Conservation (phyloP, 2,113 vertebrate genomes). For the Barnardius zonarius region DNA sequence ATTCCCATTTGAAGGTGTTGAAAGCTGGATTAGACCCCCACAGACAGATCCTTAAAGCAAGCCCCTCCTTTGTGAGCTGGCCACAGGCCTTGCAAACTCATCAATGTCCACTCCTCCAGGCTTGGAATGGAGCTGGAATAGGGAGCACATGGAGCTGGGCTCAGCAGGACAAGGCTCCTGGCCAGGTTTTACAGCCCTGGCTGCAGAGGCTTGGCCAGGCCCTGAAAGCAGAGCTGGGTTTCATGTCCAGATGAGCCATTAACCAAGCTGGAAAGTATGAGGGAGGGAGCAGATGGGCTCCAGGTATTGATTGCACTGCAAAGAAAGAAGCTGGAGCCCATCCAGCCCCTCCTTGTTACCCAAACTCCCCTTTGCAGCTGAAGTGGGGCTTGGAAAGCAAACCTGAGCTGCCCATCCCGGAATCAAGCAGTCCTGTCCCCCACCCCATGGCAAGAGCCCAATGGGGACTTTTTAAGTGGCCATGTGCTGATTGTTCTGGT, state of each 20-base stretch:
- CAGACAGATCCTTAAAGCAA: not conserved
- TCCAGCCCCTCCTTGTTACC: not conserved
- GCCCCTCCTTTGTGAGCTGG: no score
- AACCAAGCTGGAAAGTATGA: not conserved
- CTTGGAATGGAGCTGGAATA: no score
- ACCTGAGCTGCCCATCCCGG: fast-evolving
- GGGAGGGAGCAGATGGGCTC: not conserved
- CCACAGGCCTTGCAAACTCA: no score
- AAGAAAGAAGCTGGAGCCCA: not conserved
- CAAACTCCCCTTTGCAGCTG: not conserved
- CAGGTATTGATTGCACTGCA: not conserved
- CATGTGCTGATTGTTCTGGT: fast-evolving
- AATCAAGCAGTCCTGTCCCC: fast-evolving
- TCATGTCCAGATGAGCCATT: not conserved
- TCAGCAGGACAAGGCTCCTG: not conserved
- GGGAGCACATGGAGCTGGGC: fast-evolving
- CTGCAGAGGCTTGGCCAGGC: not conserved
- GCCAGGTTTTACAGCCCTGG: not conserved
- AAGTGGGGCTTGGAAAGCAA: not conserved
- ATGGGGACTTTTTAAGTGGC: fast-evolving
- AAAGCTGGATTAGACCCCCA: not conserved
- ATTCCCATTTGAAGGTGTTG: fast-evolving
- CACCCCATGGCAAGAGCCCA: fast-evolving
- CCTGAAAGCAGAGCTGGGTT: not conserved
- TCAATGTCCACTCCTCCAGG: not conserved